Evolutionary conservation across 2,797 vertebrate genomes (phyloP), one percentile per base, ranked within the genome.

Genomic region (Kryptolebias ocellatus): DNA sequence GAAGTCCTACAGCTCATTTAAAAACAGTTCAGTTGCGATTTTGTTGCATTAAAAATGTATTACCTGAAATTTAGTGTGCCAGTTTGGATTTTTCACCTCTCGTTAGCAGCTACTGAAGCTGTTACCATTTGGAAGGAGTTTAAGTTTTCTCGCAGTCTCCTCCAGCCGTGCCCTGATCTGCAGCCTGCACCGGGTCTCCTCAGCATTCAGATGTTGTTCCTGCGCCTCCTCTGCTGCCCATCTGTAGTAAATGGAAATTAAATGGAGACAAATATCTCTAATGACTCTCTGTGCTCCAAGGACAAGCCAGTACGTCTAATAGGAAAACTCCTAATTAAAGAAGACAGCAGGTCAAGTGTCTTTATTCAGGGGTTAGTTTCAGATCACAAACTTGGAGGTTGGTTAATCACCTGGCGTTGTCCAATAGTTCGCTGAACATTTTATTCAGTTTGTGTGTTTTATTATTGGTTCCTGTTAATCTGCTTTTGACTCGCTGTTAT

Each of bases 191-290:
- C 58, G 66, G 61, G 53, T 76, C 62, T 72, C 58, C 31, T 55
- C 66, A 46, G 54, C 58, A 50, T 68, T 64, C 67, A 64, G 67
- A 79, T 65, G 45, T 65, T 74, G 54, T 71, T 49, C 53, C 64
- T 64, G 65, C 64, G 31, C 69, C 55, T 29, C 55, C 55, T 76
- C 66, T 74, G 60, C 66, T 72, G 67, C 58, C 71, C 63, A 64
- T 77, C 65, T 80, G 59, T 58, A 68, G 71, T 82, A 83, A 91
- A 89, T 86, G 78, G 82, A 81, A 79, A 78, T 76, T 44, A 84
- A 90, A 88, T 88, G 60, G 72, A 89, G 81, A 90, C 76, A 68
- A 67, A 85, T 83, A 56, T 80, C 60, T 71, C 54, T 70, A 80
- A 82, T 85, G 79, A 80, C 61, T 61, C 50, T 68, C 78, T 72